These are phyloP conservation scores for Brachypterus glaber DNA, from an alignment of 2,888 invertebrate genomes.

Conservation along the genomic window DNA sequence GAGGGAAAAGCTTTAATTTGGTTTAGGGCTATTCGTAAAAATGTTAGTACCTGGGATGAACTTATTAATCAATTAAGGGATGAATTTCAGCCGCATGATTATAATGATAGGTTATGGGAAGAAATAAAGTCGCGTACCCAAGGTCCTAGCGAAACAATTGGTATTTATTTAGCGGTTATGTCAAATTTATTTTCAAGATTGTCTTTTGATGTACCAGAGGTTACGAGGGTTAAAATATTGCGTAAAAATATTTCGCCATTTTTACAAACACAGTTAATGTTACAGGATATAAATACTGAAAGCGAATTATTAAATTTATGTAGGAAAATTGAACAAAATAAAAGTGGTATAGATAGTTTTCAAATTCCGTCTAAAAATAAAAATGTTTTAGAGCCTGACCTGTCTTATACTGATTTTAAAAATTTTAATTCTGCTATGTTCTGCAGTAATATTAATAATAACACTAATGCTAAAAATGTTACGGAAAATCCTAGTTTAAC, in stretches of 20 bases:
- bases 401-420: constrained; percentile 3
- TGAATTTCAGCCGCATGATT: constrained; percentile 19
- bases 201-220: constrained; percentile 4
- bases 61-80: constrained; percentile 2
- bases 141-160: constrained; percentile 19
- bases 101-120: constrained; percentile 19
- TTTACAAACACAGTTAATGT: constrained; percentile 8
- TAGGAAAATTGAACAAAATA: background rate
- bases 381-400: constrained; percentile 3
- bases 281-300: constrained; percentile 7
- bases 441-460: too few species aligned
- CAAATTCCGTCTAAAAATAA: too few species aligned
- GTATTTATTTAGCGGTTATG: constrained; percentile 20
- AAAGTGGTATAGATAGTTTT: too few species aligned
- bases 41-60: constrained; percentile 3
- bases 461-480: too few species aligned
- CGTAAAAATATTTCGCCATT: constrained; percentile 10
- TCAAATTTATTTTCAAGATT: constrained; percentile 9
- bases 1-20: constrained; percentile 7
- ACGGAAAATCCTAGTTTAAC: too few species aligned
- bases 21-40: constrained; percentile 5
- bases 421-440: too few species aligned
- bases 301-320: constrained; percentile 5
- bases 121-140: constrained; percentile 20
- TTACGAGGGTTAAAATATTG: constrained; percentile 7